These are phyloP conservation scores for Scaptomyza polygonia DNA, from an alignment of 2,888 invertebrate species.

Conservation along the genomic window DNA sequence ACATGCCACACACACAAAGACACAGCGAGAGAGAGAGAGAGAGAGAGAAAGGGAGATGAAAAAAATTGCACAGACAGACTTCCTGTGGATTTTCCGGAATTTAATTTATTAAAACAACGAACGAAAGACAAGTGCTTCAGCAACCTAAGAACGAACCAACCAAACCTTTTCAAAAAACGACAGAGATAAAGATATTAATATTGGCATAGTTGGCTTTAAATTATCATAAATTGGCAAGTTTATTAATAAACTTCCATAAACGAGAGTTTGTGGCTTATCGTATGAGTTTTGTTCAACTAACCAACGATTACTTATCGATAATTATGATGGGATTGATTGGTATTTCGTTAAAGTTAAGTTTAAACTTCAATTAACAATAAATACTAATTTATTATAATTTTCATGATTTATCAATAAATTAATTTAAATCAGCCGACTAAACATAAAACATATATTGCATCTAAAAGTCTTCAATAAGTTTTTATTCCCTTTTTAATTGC, in stretches of 20 bases:
- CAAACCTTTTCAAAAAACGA: neutral
- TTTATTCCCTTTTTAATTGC: neutral
- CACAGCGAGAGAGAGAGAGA: conserved; percentile 10
- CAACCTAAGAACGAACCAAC: conserved; percentile 5
- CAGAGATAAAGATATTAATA: neutral
- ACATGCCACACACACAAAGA: conserved; percentile 3
- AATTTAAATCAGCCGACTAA: too few species aligned
- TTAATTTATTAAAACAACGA: conserved; percentile 84
- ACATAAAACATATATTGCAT: too few species aligned
- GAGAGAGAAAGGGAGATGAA: neutral
- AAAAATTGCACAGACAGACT: conserved; percentile 81
- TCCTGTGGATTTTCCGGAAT: conserved; percentile 84
- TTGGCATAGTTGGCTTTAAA: conserved; percentile 5
- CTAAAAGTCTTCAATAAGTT: too few species aligned
- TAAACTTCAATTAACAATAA: too few species aligned
- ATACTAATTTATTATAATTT: too few species aligned
- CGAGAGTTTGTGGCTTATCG: neutral
- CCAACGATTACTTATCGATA: neutral
- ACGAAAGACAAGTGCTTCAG: conserved; percentile 54
- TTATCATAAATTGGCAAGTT: conserved; percentile 14
- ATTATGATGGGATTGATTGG: too few species aligned
- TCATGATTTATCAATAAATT: too few species aligned
- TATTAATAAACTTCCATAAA: neutral
- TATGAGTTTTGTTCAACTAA: neutral
- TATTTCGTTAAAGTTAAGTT: too few species aligned